These are phyloP conservation scores for Gallinago nigripennis DNA, from an alignment of 2,797 vertebrate species.

Conservation along the genomic window DNA sequence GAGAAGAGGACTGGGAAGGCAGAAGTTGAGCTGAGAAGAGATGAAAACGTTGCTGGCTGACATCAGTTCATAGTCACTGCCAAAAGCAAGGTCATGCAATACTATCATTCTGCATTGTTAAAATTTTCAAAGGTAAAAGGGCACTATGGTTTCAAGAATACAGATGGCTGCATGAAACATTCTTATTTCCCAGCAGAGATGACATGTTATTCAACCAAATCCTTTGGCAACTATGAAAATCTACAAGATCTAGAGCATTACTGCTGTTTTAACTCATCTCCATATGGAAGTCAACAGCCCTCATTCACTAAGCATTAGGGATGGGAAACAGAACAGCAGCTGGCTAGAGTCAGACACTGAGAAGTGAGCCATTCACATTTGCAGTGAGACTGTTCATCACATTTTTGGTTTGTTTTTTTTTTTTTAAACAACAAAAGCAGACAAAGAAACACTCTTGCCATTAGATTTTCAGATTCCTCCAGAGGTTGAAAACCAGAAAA, in stretches of 20 bases:
- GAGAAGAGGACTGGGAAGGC: background rate
- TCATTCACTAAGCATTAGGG: background rate
- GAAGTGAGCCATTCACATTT: background rate
- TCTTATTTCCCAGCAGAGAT: background rate
- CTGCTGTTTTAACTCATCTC: background rate
- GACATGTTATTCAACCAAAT: background rate
- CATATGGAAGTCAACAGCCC: background rate
- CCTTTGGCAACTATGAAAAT: background rate
- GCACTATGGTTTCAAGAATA: background rate
- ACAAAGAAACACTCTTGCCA: background rate
- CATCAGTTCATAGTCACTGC: background rate
- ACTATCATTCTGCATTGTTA: background rate
- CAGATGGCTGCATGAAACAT: background rate
- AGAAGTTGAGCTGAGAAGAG: slow-evolving; percentile 2
- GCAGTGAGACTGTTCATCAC: background rate
- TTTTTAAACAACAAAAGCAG: background rate
- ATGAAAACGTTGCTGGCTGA: background rate
- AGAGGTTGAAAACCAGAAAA: background rate
- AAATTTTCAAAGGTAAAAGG: background rate
- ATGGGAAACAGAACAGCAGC: background rate
- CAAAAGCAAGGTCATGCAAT: background rate
- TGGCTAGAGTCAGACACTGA: background rate
- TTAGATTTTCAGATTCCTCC: background rate
- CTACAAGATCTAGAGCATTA: background rate
- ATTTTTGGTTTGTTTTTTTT: background rate